Conservation (phyloP, 64 coral and sea anemone genomes). For the Platygyra sinensis region DNA sequence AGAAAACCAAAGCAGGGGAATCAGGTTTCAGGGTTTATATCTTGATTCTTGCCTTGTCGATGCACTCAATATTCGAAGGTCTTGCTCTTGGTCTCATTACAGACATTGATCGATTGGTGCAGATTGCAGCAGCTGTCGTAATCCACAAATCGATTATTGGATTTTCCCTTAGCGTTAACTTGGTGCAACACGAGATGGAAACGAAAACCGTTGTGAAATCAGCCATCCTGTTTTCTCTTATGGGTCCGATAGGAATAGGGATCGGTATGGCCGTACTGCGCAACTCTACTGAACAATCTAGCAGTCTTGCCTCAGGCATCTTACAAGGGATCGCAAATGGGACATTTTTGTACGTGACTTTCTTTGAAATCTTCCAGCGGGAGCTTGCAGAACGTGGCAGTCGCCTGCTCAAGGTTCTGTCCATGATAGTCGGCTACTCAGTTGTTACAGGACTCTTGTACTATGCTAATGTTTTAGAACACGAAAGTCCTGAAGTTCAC, state of each 20-base stretch:
- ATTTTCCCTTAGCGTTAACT: constrained; percentile 79
- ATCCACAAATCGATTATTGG: constrained; percentile 93
- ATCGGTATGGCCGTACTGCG: constrained; percentile 76
- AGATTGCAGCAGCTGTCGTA: constrained; percentile 69
- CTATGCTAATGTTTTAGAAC: constrained; percentile 66
- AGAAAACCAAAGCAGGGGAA: not conserved
- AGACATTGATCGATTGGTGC: constrained; percentile 60
- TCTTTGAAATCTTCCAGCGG: constrained; percentile 93
- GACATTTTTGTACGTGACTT: constrained; percentile 93
- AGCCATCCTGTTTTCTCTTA: constrained; percentile 73
- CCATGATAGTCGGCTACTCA: constrained; percentile 78
- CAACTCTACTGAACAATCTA: constrained; percentile 42
- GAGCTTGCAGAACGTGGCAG: constrained; percentile 69
- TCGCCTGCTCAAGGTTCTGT: constrained; percentile 75
- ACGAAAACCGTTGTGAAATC: constrained; percentile 56
- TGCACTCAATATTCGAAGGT: constrained; percentile 95
- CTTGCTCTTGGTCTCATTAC: constrained; percentile 79
- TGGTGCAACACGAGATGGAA: constrained; percentile 81
- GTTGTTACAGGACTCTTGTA: constrained; percentile 72
- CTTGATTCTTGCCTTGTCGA: constrained; percentile 79
- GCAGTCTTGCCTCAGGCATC: constrained; percentile 65
- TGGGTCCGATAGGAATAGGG: constrained; percentile 74
- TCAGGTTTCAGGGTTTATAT: constrained; percentile 68
- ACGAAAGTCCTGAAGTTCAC: not conserved
- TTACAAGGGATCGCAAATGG: constrained; percentile 95